Base-by-base conservation (phyloP, 2,888 invertebrate species). In the Acrocyrtus sp. region DNA sequence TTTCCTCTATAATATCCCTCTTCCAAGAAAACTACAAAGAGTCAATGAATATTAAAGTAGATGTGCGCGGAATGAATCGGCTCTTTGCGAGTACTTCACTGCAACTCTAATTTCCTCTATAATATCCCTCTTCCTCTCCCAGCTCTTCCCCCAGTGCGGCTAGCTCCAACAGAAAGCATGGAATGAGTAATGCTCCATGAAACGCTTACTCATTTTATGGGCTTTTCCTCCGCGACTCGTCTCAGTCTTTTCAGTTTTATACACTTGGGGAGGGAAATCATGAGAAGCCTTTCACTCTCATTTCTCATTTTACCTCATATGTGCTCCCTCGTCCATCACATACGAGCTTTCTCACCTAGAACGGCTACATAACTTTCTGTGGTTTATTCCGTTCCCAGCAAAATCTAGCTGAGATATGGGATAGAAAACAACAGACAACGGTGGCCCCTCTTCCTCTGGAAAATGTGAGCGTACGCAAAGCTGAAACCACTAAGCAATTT, bases 131-230 rank as follows among this genome's bases (percentile, higher is more conserved):
- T n/a, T n/a, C n/a, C n/a, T n/a, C n/a, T n/a, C n/a, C n/a, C n/a
- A n/a, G n/a, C n/a, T n/a, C n/a, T n/a, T n/a, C n/a, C n/a, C n/a
- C n/a, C n/a, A n/a, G n/a, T n/a, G n/a, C n/a, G n/a, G n/a, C n/a
- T n/a, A n/a, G n/a, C n/a, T n/a, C n/a, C n/a, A n/a, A n/a, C 54
- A 48, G 56, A 56, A 70, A 56, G 47, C 51, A 39, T 57, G 70
- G 62, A 70, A 70, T 70, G 70, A 70, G 62, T 70, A 70, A 70
- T 63, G 29, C 70, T 43, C 43, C 21, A 6, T 19, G 50, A 56
- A 50, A 57, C 45, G 39, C 41, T 27, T 57, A 53, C 24, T n/a
- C 39, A 62, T 70, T 70, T 70, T 63, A 70, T 50, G 56, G 21
- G 22, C 17, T 34, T 61, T 54, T 29, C 39, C 47, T 50, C 17